Percentiles rank a stretch among this genome's conserved stretches.
phyloP scores from a whole-genome alignment of 1,140 invertebrate genomes.

The Psilanteris sp. region DNA sequence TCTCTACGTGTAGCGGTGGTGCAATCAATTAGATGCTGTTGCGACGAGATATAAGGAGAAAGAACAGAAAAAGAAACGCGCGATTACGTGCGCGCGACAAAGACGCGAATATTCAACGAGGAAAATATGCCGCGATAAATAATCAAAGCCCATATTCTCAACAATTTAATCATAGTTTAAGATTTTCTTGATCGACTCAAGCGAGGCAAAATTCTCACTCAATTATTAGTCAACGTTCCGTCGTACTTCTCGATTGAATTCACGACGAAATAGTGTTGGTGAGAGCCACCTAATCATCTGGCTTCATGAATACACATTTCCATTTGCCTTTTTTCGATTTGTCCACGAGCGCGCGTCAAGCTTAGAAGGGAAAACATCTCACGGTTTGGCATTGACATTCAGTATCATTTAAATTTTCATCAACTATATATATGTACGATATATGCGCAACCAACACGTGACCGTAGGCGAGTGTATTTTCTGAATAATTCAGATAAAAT shows the following conservation, averaged over 20 bases:
- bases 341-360: constrained; percentile 2
- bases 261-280: constrained; percentile 1
- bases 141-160: constrained; percentile 17
- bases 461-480: constrained; percentile 3
- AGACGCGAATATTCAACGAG: constrained; percentile 10
- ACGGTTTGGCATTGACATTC: constrained; percentile 34
- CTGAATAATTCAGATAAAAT: constrained; percentile 19
- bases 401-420: constrained; percentile 21
- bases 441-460: constrained; percentile 9
- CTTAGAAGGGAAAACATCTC: constrained; percentile 5
- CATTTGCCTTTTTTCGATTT: not conserved
- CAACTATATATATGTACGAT: not conserved
- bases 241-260: constrained; percentile 12
- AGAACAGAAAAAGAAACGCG: constrained; percentile 37
- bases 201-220: constrained; percentile 23
- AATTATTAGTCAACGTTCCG: constrained; percentile 24
- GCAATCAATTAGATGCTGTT: constrained; percentile 67
- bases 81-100: not conserved
- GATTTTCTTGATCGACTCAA: constrained; percentile 13
- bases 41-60: constrained; percentile 51
- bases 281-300: not conserved
- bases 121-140: constrained; percentile 39
- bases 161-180: constrained; percentile 16
- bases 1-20: constrained; percentile 57
- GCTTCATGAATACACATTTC: constrained; percentile 29